A percentile compares a stretch with the other conserved stretches of the same genome.
Evolutionary conservation across 1,140 invertebrate species (phyloP).

Genomic region (Bombus confusus): DNA sequence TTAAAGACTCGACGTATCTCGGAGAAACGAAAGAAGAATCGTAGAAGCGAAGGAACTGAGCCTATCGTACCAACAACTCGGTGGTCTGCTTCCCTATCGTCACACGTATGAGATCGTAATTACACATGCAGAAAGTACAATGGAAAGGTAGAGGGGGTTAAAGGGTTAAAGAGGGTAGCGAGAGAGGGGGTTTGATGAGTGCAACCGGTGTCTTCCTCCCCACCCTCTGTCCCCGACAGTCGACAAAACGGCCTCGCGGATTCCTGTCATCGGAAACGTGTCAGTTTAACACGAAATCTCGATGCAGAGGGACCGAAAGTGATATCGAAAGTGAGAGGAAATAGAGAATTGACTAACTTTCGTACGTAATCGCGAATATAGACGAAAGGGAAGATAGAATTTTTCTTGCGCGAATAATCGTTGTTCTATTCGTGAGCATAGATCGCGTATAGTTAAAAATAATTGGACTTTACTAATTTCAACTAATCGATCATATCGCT

Average conservation of each 20-base stretch:
- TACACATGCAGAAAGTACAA: constrained; percentile 70
- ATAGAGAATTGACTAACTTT: background rate
- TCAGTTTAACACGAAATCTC: constrained; percentile 79
- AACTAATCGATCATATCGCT: background rate
- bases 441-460: background rate
- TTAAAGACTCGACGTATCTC: background rate
- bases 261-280: constrained; percentile 77
- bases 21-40: too few species aligned
- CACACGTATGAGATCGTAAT: constrained; percentile 56
- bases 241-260: constrained; percentile 72
- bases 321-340: constrained; percentile 34
- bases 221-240: constrained; percentile 67
- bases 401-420: background rate
- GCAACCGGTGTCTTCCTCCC: constrained; percentile 79
- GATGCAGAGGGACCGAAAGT: constrained; percentile 68
- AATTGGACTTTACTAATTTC: constrained; percentile 10
- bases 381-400: background rate
- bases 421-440: background rate
- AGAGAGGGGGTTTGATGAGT: constrained; percentile 78
- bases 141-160: constrained; percentile 50
- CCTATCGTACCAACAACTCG: background rate
- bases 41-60: background rate
- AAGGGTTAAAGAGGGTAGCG: constrained; percentile 66
- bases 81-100: background rate
- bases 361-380: too few species aligned